Evolutionary conservation across 2,888 invertebrate genomes (phyloP).

Genomic region (Coecobrya sp.): DNA sequence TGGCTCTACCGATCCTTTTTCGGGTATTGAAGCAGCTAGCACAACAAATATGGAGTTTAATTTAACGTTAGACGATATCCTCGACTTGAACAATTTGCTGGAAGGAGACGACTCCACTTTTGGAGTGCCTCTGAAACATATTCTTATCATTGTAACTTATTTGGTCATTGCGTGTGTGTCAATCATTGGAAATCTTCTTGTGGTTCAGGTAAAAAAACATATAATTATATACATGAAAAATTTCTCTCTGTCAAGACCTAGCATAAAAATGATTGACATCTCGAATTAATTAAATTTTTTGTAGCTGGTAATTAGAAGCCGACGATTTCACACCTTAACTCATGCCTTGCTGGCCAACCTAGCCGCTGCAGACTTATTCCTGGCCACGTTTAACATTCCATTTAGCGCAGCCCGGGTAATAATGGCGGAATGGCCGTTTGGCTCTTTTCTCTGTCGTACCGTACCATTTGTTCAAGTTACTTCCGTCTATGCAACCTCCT

Average conservation of each 20-base stretch:
- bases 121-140: slow-evolving; percentile 82
- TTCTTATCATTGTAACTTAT: slow-evolving; percentile 84
- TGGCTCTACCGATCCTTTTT: slow-evolving; percentile 58
- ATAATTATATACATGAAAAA: too few relatives aligned
- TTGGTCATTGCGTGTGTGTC: slow-evolving; percentile 83
- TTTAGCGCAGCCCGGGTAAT: slow-evolving; percentile 88
- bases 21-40: slow-evolving; percentile 68
- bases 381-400: slow-evolving; percentile 88
- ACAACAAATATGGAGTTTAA: slow-evolving; percentile 82
- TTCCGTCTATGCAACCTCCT: slow-evolving; percentile 88
- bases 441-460: slow-evolving; percentile 88
- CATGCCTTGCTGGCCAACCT: slow-evolving; percentile 89
- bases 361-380: slow-evolving; percentile 88
- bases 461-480: slow-evolving; percentile 88
- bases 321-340: slow-evolving; percentile 89
- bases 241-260: too few relatives aligned
- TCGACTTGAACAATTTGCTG: slow-evolving; percentile 84
- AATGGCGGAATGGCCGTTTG: slow-evolving; percentile 88
- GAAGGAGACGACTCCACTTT: slow-evolving; percentile 68
- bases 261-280: not conserved
- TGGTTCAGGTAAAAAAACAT: slow-evolving; percentile 83
- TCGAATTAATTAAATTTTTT: slow-evolving; percentile 24
- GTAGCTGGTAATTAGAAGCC: slow-evolving; percentile 88
- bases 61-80: slow-evolving; percentile 84
- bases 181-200: slow-evolving; percentile 86